These are phyloP conservation scores for Coptodon bakossiorum DNA, from an alignment of 2,113 vertebrate species.

Conservation along the genomic window DNA sequence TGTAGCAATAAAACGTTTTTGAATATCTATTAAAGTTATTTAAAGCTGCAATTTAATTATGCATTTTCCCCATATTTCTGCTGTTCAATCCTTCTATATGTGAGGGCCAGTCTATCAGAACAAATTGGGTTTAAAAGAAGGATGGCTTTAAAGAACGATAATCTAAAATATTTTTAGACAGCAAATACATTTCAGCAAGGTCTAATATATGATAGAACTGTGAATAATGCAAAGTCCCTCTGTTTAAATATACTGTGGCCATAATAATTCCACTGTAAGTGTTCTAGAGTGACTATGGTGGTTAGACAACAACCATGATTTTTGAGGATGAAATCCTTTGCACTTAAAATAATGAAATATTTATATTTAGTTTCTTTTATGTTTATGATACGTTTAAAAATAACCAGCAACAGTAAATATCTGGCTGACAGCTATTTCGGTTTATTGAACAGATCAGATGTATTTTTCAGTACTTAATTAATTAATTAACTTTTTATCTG, in stretches of 20 bases:
- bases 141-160: background rate
- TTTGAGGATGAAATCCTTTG: background rate
- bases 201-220: background rate
- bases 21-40: background rate
- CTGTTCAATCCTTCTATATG: background rate
- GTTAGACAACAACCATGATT: background rate
- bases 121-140: background rate
- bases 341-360: background rate
- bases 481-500: background rate
- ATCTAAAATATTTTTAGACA: background rate
- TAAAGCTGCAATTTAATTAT: background rate
- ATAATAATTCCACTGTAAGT: background rate
- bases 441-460: background rate
- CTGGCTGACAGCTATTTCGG: background rate
- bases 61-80: background rate
- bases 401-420: background rate
- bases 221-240: background rate
- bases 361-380: background rate
- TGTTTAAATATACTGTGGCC: background rate
- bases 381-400: background rate
- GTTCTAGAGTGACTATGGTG: background rate
- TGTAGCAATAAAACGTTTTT: background rate
- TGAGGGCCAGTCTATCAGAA: background rate
- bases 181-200: background rate
- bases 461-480: background rate